Conservation (phyloP, 2,797 vertebrate genomes). For the Eremophila alpestris region DNA sequence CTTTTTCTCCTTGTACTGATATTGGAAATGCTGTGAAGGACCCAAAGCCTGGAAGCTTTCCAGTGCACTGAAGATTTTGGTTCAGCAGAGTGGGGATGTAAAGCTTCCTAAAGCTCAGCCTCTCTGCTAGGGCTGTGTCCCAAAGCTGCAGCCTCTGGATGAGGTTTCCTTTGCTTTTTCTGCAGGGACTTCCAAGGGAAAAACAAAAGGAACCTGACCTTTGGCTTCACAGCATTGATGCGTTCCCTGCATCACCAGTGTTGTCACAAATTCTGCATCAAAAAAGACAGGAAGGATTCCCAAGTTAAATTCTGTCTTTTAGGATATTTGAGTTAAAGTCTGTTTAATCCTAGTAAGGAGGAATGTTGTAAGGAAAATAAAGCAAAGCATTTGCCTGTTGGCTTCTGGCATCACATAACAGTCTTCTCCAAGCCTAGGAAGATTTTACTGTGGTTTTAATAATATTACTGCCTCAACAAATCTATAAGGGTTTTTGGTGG, state of each 20-base stretch:
- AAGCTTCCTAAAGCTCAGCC: not conserved
- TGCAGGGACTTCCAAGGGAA: not conserved
- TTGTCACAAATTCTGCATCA: not conserved
- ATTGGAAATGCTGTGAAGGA: not conserved
- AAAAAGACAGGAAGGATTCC: not conserved
- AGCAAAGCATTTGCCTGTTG: not conserved
- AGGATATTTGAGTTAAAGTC: not conserved
- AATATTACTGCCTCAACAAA: not conserved
- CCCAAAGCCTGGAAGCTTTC: not conserved
- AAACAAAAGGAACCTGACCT: not conserved
- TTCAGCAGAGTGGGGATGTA: not conserved
- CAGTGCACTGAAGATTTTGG: not conserved
- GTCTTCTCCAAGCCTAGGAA: not conserved
- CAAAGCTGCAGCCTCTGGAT: not conserved
- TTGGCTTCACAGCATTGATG: accelerated
- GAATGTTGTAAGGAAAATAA: not conserved
- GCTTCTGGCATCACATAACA: not conserved
- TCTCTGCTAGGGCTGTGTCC: not conserved
- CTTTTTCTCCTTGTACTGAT: not conserved
- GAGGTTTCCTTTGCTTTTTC: not conserved
- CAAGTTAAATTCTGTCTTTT: not conserved
- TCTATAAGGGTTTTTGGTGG: not conserved
- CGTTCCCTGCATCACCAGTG: accelerated
- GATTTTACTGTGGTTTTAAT: not conserved
- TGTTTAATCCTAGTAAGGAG: not conserved